These are phyloP conservation scores for Mystacides longicornis DNA, from an alignment of 2,888 invertebrate species.

Conservation along the genomic window DNA sequence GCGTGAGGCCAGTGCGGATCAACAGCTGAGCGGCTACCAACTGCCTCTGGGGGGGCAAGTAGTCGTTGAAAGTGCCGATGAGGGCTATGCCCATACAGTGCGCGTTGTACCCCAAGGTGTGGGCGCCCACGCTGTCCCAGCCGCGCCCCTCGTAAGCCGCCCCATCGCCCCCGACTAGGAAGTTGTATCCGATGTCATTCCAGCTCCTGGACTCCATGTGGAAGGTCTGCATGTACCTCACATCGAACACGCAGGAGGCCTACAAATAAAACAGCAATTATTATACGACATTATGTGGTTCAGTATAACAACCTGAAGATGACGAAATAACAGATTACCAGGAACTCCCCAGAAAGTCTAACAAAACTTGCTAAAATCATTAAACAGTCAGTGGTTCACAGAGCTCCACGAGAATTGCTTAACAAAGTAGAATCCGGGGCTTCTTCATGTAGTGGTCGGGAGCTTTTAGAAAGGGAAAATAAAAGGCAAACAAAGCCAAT, in stretches of 20 bases:
- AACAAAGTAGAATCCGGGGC: too few relatives aligned
- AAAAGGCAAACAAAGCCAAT: too few relatives aligned
- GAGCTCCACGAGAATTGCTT: too few relatives aligned
- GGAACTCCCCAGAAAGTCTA: too few relatives aligned
- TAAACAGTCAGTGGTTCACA: too few relatives aligned
- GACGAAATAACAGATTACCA: too few relatives aligned
- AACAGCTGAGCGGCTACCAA: conserved; percentile 55
- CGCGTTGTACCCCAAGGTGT: conserved; percentile 58
- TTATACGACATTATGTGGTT: too few relatives aligned
- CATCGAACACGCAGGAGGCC: conserved; percentile 52
- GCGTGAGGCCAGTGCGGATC: conserved; percentile 53
- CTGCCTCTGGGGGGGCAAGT: conserved; percentile 46
- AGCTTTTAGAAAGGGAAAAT: too few relatives aligned
- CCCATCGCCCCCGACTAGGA: conserved; percentile 73
- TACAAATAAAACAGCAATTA: too few relatives aligned
- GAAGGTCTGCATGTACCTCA: conserved; percentile 56
- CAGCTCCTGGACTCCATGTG: conserved; percentile 60
- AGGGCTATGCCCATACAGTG: conserved; percentile 64
- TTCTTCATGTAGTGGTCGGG: too few relatives aligned
- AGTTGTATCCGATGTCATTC: conserved; percentile 70
- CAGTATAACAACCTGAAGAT: too few relatives aligned
- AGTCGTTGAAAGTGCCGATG: conserved; percentile 60
- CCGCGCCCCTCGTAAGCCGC: conserved; percentile 66
- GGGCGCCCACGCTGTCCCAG: conserved; percentile 67
- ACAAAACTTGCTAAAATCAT: too few relatives aligned